Base-by-base conservation (phyloP, 1,140 invertebrate species). In the Drosophila paulistorum region DNA sequence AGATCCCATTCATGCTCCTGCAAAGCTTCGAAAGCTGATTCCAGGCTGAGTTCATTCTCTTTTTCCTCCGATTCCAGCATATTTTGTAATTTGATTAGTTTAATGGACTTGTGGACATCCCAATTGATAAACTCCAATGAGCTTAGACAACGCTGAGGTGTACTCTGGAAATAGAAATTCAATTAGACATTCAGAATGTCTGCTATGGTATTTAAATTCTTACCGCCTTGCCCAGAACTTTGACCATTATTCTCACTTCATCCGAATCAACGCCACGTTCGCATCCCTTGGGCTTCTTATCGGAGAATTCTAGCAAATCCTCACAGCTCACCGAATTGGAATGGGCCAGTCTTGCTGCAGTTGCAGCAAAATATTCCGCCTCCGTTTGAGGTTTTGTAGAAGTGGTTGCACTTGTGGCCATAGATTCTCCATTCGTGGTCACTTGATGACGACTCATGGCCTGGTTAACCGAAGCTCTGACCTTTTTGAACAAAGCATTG, bases 241-340 rank as follows among this genome's bases (percentile, higher is more conserved):
- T 98, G 62, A 95, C 94, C 97, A 98, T 97, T 23, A 98, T 97
- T 76, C 97, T 93, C 51, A 98, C 96, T 94, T 98, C 97, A 91
- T 98, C 97, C 1, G 96, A 97, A 77, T 97, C 96, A 1, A 95
- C 94, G 2, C 97, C 96, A 58, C 96, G 94, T n/a, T 95, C 94
- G n/a, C 95, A 94, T 0, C 96, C 96, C 77, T 95, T 96, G 0
- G 96, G 96, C 65, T 96, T 96, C 79, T 97, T 95, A 85, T 97
- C 95, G 6, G 97, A 96, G 93, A 98, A 98, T 84, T 98, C 97
- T 30, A 98, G 92, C 45, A 98, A 92, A 94, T 98, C 97, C 92
- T 98, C 97, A 82, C 97, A 98, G 61, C 97, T 98, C 0, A 98
- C 97, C 79, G 97, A 97, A 91, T 97, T 96, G 13, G 92, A 92